These are phyloP conservation scores for Trachymyrmex cornetzi DNA, from an alignment of 1,140 invertebrate species.

Conservation along the genomic window DNA sequence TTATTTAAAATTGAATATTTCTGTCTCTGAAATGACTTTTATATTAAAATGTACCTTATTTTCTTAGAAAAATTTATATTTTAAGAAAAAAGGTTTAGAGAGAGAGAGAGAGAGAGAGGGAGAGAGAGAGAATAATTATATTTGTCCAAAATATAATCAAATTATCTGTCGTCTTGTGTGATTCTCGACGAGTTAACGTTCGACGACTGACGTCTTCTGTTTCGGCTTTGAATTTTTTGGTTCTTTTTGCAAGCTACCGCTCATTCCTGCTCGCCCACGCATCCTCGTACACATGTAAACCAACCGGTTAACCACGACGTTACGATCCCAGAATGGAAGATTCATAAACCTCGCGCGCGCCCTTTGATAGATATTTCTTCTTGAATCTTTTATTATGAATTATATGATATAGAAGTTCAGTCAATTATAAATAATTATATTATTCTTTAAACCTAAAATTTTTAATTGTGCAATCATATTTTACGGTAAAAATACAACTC, in stretches of 20 bases:
- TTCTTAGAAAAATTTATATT: neutral
- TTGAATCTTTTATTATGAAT: constrained; percentile 49
- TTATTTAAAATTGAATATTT: neutral
- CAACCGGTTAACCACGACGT: constrained; percentile 74
- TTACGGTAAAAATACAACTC: neutral
- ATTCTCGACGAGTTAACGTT: constrained; percentile 21
- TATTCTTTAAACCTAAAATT: neutral
- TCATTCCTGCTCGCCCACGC: constrained; percentile 78
- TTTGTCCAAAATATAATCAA: neutral
- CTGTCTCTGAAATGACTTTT: neutral
- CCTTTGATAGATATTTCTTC: constrained; percentile 56
- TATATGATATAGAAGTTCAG: constrained; percentile 21
- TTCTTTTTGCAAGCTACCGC: constrained; percentile 68
- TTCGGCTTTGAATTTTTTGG: constrained; percentile 41
- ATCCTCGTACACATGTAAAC: constrained; percentile 74
- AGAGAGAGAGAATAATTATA: constrained; percentile 17
- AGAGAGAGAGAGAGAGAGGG: too few species aligned
- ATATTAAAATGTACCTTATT: neutral
- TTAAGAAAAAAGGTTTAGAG: neutral
- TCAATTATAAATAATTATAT: neutral
- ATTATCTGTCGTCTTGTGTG: neutral
- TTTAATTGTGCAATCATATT: neutral
- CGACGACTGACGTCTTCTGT: constrained; percentile 65
- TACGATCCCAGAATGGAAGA: constrained; percentile 47
- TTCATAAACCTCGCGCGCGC: constrained; percentile 60